These are phyloP conservation scores for Bombus fervidus DNA, from an alignment of 1,140 invertebrate genomes.

Conservation along the genomic window DNA sequence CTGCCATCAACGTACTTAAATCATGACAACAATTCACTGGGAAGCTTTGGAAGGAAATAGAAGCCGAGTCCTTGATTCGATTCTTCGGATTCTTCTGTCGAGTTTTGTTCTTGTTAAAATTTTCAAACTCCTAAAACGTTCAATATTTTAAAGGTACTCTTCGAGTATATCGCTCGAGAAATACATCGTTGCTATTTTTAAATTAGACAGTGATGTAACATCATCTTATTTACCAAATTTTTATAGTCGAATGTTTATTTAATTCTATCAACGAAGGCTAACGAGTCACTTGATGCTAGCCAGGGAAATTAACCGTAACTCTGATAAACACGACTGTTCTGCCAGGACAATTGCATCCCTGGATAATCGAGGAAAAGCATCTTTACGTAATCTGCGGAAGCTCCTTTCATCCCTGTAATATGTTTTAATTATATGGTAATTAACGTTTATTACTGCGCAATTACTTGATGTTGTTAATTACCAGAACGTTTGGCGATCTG, in stretches of 20 bases:
- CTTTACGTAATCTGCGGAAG: conserved; percentile 17
- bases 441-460: neutral
- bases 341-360: neutral
- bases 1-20: neutral
- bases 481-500: neutral
- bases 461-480: neutral
- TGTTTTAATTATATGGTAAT: neutral
- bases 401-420: neutral
- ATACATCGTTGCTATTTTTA: neutral
- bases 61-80: neutral
- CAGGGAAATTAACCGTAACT: neutral
- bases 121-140: neutral
- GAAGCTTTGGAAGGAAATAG: neutral
- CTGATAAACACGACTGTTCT: conserved; percentile 5
- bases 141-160: neutral
- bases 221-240: neutral
- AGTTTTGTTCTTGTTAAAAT: neutral
- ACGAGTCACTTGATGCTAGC: neutral
- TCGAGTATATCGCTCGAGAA: neutral
- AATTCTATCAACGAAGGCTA: neutral
- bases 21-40: neutral
- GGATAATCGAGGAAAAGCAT: conserved; percentile 19
- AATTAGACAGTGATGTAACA: neutral
- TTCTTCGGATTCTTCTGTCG: no score
- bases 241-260: neutral